These are phyloP conservation scores for Trichogramma dendrolimi DNA, from an alignment of 2,888 invertebrate genomes.

Conservation along the genomic window DNA sequence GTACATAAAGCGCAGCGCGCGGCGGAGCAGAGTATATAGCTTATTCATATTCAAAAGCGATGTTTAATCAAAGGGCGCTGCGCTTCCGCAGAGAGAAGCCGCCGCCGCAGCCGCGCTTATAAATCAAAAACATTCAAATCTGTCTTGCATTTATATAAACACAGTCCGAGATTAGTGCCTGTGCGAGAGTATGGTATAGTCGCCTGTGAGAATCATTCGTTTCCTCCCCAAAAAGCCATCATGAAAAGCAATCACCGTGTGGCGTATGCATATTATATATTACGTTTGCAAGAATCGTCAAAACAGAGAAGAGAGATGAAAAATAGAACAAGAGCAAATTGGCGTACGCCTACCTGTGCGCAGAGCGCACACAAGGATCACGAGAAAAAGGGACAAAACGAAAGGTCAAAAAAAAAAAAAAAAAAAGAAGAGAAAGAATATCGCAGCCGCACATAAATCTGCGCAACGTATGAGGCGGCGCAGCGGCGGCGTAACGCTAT, in stretches of 20 bases:
- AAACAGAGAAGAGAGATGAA: neutral
- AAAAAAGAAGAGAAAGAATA: neutral
- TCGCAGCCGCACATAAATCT: constrained; percentile 36
- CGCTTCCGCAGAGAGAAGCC: constrained; percentile 14
- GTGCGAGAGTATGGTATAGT: neutral
- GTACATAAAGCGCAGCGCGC: no score
- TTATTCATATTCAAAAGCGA: no score
- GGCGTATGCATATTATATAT: no score
- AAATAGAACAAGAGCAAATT: neutral
- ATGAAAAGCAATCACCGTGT: constrained; percentile 6
- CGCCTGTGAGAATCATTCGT: neutral
- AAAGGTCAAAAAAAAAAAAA: no score
- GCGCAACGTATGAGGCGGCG: constrained; percentile 31
- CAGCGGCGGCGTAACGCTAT: constrained; percentile 38
- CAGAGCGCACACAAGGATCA: neutral
- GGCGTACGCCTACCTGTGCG: neutral
- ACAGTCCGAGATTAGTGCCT: neutral
- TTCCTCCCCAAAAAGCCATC: constrained; percentile 7
- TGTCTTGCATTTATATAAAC: neutral
- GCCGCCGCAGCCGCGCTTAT: neutral
- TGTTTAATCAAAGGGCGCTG: constrained; percentile 20
- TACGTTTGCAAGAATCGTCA: no score
- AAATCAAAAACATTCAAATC: constrained; percentile 16
- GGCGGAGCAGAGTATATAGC: no score
- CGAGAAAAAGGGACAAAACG: no score